phyloP scores from a whole-genome alignment of 2,113 vertebrate genomes.

The Panthera tigris region DNA sequence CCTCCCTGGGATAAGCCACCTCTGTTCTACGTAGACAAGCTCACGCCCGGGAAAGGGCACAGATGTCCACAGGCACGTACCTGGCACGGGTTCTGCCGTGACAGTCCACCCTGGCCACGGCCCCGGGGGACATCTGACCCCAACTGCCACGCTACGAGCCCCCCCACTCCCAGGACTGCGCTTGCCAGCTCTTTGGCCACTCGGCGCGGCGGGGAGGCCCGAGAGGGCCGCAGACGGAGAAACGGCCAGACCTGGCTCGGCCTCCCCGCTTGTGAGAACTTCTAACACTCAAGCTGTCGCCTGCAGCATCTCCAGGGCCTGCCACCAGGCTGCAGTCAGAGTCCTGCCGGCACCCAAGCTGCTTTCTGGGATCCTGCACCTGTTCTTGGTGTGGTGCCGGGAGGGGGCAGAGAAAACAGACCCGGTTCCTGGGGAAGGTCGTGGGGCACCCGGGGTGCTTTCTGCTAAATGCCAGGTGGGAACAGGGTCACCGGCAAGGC shows the following conservation, averaged over 20 bases:
- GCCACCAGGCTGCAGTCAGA: background rate
- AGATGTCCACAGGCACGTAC: rapidly evolving
- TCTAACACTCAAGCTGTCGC: background rate
- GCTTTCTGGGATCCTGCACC: background rate
- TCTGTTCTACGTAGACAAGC: background rate
- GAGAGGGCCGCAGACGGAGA: background rate
- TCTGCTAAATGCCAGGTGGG: background rate
- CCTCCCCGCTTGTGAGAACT: background rate
- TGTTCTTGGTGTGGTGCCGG: background rate
- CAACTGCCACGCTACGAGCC: too few species aligned
- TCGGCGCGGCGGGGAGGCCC: rapidly evolving
- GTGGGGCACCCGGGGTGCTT: too few species aligned
- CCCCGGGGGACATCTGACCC: background rate
- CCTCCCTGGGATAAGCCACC: background rate
- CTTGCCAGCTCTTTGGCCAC: background rate
- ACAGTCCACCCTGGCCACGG: background rate
- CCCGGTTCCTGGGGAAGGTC: background rate
- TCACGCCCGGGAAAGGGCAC: background rate
- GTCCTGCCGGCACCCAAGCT: rapidly evolving
- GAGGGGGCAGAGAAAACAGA: background rate
- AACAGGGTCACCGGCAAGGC: rapidly evolving
- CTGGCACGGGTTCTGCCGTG: background rate
- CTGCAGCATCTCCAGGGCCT: background rate
- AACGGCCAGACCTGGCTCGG: rapidly evolving
- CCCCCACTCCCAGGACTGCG: rapidly evolving